These are phyloP conservation scores for Peromyscus aztecus DNA, from an alignment of 2,797 vertebrate species.

Conservation along the genomic window DNA sequence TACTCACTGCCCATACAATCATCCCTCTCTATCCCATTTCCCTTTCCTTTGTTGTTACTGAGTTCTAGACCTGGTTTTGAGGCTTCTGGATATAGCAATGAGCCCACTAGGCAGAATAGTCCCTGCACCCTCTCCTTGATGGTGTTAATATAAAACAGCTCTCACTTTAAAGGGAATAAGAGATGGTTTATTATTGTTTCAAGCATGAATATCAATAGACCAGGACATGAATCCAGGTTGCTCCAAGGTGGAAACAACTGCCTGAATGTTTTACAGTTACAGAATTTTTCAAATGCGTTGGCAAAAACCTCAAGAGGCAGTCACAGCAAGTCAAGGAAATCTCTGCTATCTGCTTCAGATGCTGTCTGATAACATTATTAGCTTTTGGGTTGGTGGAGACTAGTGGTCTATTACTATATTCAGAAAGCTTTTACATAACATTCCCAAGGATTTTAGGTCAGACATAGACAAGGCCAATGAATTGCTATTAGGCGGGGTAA, in stretches of 20 bases:
- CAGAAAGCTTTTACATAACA: too few species aligned
- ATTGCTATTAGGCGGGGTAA: not conserved
- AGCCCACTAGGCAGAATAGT: rapidly evolving
- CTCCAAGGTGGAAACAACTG: not conserved
- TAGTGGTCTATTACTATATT: not conserved
- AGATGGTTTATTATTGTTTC: not conserved
- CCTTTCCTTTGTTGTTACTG: rapidly evolving
- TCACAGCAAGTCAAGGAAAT: not conserved
- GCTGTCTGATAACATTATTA: not conserved
- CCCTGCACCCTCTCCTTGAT: not conserved
- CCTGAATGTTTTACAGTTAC: not conserved
- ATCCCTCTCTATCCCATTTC: not conserved
- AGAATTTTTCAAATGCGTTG: not conserved
- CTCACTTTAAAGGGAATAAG: not conserved
- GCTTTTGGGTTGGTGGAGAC: not conserved
- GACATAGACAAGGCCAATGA: not conserved
- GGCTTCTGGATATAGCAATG: not conserved
- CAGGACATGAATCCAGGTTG: not conserved
- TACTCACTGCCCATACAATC: not conserved
- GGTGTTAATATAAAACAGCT: not conserved
- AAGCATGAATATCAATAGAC: not conserved
- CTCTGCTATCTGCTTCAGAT: not conserved
- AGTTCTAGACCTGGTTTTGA: too few species aligned
- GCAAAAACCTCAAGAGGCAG: not conserved
- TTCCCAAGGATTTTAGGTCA: not conserved